phyloP scores from a whole-genome alignment of 2,797 vertebrate genomes.

The Betta splendens region DNA sequence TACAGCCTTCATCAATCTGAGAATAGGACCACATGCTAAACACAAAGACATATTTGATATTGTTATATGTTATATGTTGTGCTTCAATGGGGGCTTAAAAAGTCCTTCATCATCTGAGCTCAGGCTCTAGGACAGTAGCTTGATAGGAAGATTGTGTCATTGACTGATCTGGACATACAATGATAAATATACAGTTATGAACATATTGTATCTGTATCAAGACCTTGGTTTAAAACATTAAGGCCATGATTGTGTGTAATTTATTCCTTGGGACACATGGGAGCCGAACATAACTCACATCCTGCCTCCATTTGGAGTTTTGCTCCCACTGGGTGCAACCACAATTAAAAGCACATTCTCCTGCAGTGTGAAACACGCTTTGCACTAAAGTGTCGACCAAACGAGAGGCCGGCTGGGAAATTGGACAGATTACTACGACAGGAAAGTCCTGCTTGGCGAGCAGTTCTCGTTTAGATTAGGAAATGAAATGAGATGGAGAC shows the following conservation, averaged over 20 bases:
- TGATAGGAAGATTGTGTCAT: slow-evolving; percentile 21
- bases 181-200: slow-evolving; percentile 2
- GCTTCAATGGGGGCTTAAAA: slow-evolving; percentile 5
- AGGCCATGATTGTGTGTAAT: not conserved
- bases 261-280: slow-evolving; percentile 1
- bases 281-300: slow-evolving; percentile 14
- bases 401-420: slow-evolving; percentile 39
- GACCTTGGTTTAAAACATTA: not conserved
- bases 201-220: not conserved
- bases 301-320: slow-evolving; percentile 11
- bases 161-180: not conserved
- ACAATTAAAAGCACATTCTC: slow-evolving; percentile 38
- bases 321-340: slow-evolving; percentile 14
- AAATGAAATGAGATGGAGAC: slow-evolving; percentile 36
- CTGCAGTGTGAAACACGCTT: slow-evolving; percentile 15
- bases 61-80: not conserved
- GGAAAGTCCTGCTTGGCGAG: slow-evolving; percentile 17
- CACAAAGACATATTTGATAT: no score
- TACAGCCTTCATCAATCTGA: no score
- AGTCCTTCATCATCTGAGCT: slow-evolving; percentile 15
- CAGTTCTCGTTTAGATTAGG: slow-evolving; percentile 6
- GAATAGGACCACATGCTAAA: no score
- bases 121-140: slow-evolving; percentile 10
- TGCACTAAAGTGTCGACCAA: slow-evolving; percentile 21
- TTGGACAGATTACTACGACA: slow-evolving; percentile 25